Evolutionary conservation across 2,797 vertebrate genomes (phyloP).

Genomic region (Coluber constrictor): DNA sequence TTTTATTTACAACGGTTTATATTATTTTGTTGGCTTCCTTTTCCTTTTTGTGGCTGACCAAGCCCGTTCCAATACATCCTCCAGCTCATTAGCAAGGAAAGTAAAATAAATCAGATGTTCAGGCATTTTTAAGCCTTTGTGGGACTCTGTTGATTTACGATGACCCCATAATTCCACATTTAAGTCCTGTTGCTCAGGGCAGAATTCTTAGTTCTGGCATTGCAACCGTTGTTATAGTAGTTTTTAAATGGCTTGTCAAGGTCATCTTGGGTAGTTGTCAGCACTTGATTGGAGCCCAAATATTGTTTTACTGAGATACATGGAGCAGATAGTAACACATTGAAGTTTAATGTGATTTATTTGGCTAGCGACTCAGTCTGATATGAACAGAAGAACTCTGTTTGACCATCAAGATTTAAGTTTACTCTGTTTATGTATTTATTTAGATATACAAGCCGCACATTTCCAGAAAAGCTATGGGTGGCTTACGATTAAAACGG

Average conservation of each 20-base stretch:
- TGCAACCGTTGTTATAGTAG: not conserved
- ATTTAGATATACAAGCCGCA: not conserved
- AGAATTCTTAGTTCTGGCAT: not conserved
- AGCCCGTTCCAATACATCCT: not conserved
- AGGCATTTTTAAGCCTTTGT: not conserved
- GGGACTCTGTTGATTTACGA: not conserved
- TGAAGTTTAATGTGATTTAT: not conserved
- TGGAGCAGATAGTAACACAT: not conserved
- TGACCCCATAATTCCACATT: not conserved
- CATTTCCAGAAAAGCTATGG: not conserved
- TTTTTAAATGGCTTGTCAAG: not conserved
- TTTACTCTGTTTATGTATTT: not conserved
- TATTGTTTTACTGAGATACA: not conserved
- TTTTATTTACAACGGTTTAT: not conserved
- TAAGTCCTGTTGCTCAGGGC: not conserved
- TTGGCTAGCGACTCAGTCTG: not conserved
- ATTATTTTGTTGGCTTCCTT: not conserved
- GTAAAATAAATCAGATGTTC: not conserved
- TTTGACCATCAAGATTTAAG: not conserved
- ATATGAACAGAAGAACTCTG: not conserved
- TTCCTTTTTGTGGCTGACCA: not conserved
- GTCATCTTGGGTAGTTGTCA: not conserved
- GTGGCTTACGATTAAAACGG: too few relatives aligned
- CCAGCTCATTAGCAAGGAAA: not conserved
- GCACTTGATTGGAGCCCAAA: not conserved